Conservation (phyloP, 92 coral and sea anemone species). For the Zoanthus sansibaricus region DNA sequence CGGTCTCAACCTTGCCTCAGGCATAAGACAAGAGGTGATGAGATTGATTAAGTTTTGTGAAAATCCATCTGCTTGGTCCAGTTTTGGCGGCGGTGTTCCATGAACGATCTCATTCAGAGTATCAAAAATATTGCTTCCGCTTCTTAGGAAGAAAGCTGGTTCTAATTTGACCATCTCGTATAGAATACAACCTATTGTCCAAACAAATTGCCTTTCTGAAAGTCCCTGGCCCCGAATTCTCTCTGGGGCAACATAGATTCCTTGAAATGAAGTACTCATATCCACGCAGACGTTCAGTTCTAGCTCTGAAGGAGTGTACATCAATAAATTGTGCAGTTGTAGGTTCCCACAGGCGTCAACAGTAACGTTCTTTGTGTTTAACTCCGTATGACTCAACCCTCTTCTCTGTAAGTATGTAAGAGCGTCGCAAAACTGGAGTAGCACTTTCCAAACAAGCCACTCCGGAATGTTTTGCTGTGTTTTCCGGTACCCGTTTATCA, state of each 20-base stretch:
- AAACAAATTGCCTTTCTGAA: conserved; percentile 64
- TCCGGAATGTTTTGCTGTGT: conserved; percentile 55
- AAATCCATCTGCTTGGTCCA: conserved; percentile 52
- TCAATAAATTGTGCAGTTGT: conserved; percentile 69
- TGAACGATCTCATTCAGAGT: conserved; percentile 70
- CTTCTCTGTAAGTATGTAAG: conserved; percentile 70
- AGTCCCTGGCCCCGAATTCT: conserved; percentile 67
- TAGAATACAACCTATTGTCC: conserved; percentile 78
- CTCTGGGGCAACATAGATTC: conserved; percentile 81
- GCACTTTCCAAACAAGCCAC: conserved; percentile 72
- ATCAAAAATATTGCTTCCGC: conserved; percentile 64
- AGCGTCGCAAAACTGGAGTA: conserved; percentile 69
- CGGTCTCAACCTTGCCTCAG: conserved; percentile 61
- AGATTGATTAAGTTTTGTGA: conserved; percentile 45
- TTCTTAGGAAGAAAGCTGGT: conserved; percentile 62
- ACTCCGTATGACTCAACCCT: conserved; percentile 64
- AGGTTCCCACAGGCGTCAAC: conserved; percentile 71
- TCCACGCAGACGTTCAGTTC: conserved; percentile 68
- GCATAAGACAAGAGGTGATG: conserved; percentile 67
- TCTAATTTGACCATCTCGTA: conserved; percentile 70
- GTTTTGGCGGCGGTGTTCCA: conserved; percentile 70
- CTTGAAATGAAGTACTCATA: conserved; percentile 60
- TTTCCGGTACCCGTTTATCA: conserved; percentile 59
- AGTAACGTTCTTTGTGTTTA: conserved; percentile 67
- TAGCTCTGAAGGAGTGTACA: conserved; percentile 66